phyloP scores from a whole-genome alignment of 2,113 vertebrate species.

The Ochotona curzoniae region DNA sequence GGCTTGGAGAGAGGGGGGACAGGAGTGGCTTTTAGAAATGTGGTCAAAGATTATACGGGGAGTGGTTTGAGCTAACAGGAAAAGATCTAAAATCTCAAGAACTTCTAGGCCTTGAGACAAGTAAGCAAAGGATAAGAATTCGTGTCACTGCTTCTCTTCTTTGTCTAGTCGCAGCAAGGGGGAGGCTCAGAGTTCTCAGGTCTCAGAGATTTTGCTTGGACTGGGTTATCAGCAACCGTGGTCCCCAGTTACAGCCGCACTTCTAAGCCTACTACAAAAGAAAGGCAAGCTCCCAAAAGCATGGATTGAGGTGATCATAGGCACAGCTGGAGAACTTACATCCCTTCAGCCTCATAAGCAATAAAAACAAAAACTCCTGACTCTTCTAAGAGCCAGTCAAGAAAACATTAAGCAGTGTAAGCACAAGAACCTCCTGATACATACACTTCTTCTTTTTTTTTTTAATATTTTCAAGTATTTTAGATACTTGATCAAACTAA shows the following conservation, averaged over 20 bases:
- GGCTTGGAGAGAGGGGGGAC: background rate
- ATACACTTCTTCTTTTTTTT: slow-evolving; percentile 2
- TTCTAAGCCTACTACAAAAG: background rate
- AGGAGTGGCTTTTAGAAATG: background rate
- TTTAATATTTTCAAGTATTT: slow-evolving; percentile 41
- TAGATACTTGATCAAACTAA: slow-evolving; percentile 22
- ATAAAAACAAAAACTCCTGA: background rate
- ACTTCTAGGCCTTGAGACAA: background rate
- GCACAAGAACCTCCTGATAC: background rate
- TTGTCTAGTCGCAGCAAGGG: background rate
- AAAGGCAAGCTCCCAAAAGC: background rate
- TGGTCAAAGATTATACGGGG: background rate
- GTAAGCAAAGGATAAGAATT: slow-evolving; percentile 40
- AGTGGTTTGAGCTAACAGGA: background rate
- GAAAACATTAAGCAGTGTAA: slow-evolving; percentile 12
- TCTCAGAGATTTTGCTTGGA: background rate
- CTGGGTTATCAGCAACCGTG: background rate
- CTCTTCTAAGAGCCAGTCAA: slow-evolving; percentile 7
- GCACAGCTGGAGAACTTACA: background rate
- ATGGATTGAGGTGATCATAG: background rate
- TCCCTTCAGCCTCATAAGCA: background rate
- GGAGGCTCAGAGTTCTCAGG: background rate
- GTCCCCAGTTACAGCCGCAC: background rate
- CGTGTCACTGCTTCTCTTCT: background rate
- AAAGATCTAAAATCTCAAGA: slow-evolving; percentile 46